These are phyloP conservation scores for Pristionchus mayeri DNA, from an alignment of 2,888 invertebrate genomes.

Conservation along the genomic window DNA sequence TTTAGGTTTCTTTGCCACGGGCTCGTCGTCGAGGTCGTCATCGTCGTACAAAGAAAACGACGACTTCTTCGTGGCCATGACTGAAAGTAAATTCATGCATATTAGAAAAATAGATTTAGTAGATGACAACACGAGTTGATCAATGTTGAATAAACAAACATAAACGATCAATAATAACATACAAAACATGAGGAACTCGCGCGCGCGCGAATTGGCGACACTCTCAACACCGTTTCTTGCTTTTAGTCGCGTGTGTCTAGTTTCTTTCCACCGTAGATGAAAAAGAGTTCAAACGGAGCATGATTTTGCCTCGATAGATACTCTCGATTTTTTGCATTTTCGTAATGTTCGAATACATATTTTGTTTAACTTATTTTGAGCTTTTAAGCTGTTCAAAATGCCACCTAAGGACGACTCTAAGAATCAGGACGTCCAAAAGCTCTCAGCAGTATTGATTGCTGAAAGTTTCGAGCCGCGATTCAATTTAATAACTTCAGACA, in stretches of 20 bases:
- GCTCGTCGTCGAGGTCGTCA: conserved; percentile 49
- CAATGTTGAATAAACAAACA: neutral
- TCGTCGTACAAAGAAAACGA: conserved; percentile 51
- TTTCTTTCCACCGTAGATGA: too few species aligned
- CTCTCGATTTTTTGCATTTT: too few species aligned
- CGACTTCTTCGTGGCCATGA: conserved; percentile 45
- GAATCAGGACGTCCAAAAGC: conserved; percentile 7
- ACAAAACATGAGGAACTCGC: too few species aligned
- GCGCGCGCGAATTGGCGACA: too few species aligned
- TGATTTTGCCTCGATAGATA: too few species aligned
- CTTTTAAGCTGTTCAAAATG: neutral
- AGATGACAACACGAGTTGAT: neutral
- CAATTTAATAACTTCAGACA: neutral
- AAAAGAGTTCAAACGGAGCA: too few species aligned
- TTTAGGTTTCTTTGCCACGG: conserved; percentile 26
- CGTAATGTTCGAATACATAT: too few species aligned
- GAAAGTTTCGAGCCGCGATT: conserved; percentile 40
- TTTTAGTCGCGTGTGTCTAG: too few species aligned
- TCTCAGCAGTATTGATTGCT: conserved; percentile 40
- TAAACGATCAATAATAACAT: neutral
- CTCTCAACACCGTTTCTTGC: too few species aligned
- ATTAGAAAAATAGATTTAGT: neutral
- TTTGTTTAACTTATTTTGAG: neutral
- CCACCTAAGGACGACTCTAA: conserved; percentile 43
- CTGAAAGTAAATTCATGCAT: neutral